Evolutionary conservation across 2,113 vertebrate genomes (phyloP).

Genomic region (Meles meles): DNA sequence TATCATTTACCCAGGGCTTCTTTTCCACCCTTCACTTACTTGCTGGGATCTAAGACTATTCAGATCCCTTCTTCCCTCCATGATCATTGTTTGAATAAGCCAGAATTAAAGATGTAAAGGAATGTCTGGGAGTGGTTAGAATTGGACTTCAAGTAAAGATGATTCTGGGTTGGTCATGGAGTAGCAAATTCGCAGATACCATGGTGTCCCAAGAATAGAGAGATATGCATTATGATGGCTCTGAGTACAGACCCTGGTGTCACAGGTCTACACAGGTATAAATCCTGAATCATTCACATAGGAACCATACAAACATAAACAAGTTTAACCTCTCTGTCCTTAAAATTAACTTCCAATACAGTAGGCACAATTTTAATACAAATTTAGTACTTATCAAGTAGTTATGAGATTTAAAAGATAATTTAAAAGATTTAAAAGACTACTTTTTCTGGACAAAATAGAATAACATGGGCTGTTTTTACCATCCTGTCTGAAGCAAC

Average conservation of each 20-base stretch:
- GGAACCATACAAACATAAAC: neutral
- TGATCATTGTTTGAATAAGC: neutral
- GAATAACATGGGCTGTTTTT: neutral
- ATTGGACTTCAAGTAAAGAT: neutral
- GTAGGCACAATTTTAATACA: neutral
- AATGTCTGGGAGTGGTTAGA: neutral
- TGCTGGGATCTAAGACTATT: neutral
- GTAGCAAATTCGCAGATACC: neutral
- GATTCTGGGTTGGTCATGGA: too few species aligned
- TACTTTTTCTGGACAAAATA: neutral
- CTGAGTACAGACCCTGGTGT: neutral
- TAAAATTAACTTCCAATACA: neutral
- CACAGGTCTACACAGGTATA: neutral
- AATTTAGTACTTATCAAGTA: neutral
- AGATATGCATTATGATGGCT: neutral
- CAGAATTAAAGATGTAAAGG: neutral
- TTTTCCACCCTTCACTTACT: neutral
- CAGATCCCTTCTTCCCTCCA: neutral
- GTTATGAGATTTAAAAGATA: neutral
- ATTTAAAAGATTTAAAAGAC: neutral
- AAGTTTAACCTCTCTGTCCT: neutral
- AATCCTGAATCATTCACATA: neutral
- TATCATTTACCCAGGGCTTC: neutral
- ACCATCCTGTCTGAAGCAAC: neutral
- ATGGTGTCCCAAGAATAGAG: neutral